Base-by-base conservation (phyloP, 1,140 invertebrate species). In the Neodiprion pinetum region DNA sequence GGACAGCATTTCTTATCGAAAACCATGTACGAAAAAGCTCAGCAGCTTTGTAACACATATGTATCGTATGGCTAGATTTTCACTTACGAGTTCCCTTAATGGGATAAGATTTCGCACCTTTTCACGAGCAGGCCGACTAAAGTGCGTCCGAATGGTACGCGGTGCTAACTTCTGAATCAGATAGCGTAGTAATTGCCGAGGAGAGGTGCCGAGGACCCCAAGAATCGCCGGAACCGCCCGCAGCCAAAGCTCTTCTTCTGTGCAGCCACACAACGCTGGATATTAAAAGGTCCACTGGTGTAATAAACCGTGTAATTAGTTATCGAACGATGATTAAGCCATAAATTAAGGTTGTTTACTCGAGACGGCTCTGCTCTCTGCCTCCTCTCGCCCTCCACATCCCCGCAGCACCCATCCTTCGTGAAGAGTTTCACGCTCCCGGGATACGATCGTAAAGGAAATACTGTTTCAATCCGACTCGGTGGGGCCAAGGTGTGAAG, bases 261-360 rank as follows among this genome's bases (percentile, higher is more conserved):
- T 40, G 28, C 28, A 40, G 53, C 53, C 53, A 61, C 74, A 70
- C 66, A 77, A 77, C 72, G 72, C 74, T 23, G 66, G 61, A 53
- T 53, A 73, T 72, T 68, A 77, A 77, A 73, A 73, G 48, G 66
- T 65, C 66, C 47, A 9, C 40, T 65, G 67, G 53, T 23, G 66
- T 70, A 75, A 72, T 75, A 78, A 74, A 75, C 40, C 67, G 69
- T 72, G 71, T 76, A 78, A 78, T 78, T 78, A 78, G 77, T 78
- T 74, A 78, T 74, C 77, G 68, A 75, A 72, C 53, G 61, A 70
- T 76, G 72, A 74, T 76, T 73, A 72, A 78, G 77, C 47, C 71
- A 72, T 78, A 76, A 76, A 76, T 78, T 73, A 76, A 71, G 72
- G 61, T 74, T 72, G 69, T 78, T 78, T 75, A 61, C 74, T 74